Conservation (phyloP, 2,797 vertebrate species). For the Erpetoichthys calabaricus region DNA sequence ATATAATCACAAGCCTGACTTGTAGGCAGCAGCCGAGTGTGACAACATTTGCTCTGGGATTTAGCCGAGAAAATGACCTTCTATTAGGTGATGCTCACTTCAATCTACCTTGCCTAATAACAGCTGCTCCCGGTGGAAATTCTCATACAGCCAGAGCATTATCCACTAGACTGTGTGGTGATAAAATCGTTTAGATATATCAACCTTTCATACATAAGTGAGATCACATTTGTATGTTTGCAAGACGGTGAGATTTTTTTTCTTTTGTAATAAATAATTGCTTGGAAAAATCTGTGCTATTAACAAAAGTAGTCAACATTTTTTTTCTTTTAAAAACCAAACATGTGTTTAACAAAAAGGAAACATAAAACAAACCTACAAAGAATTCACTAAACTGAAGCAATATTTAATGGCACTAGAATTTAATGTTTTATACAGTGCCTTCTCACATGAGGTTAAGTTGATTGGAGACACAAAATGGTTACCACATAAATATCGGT, state of each 20-base stretch:
- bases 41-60: conserved; percentile 24
- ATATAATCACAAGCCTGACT: conserved; percentile 15
- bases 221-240: conserved; percentile 10
- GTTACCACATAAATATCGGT: too few relatives aligned
- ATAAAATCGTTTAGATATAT: conserved; percentile 18
- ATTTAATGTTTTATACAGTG: too few relatives aligned
- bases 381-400: too few relatives aligned
- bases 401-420: too few relatives aligned
- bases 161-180: conserved; percentile 23
- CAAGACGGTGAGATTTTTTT: conserved; percentile 5
- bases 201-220: conserved; percentile 7
- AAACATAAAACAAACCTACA: too few relatives aligned
- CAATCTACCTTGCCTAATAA: conserved; percentile 29
- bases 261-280: conserved; percentile 2
- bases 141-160: conserved; percentile 18
- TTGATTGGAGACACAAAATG: too few relatives aligned
- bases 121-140: conserved; percentile 21
- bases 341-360: too few relatives aligned
- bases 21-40: conserved; percentile 16
- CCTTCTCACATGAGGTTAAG: too few relatives aligned
- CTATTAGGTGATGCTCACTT: conserved; percentile 25
- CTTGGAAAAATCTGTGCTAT: too few relatives aligned
- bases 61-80: conserved; percentile 24
- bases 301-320: too few relatives aligned
- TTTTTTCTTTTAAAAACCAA: not conserved